Percentiles rank a stretch among this genome's conserved stretches.
Conservation (phyloP, 2,113 vertebrate species). For the Sus scrofa region DNA sequence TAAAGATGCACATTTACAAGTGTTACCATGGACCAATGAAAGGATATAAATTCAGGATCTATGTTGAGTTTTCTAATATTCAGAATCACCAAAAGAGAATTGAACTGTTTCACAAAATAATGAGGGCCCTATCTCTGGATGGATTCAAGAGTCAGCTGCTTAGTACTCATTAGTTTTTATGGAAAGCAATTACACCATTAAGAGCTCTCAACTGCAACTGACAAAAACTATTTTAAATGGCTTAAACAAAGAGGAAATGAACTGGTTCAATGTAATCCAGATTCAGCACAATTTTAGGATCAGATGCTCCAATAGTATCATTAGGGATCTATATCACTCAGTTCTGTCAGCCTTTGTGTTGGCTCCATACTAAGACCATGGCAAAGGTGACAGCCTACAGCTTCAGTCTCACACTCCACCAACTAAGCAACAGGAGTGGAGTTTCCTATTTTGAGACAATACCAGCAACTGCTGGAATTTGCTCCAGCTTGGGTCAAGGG, state of each 20-base stretch:
- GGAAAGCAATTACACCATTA: not conserved
- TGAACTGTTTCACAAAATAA: not conserved
- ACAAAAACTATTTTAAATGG: not conserved
- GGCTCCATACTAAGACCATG: not conserved
- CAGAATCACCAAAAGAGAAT: slow-evolving; percentile 2
- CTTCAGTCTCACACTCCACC: not conserved
- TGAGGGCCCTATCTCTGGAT: not conserved
- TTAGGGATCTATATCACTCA: not conserved
- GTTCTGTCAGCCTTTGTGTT: not conserved
- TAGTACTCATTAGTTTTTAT: not conserved
- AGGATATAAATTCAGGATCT: not conserved
- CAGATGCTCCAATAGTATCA: not conserved
- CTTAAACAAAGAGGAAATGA: not conserved
- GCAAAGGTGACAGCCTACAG: not conserved
- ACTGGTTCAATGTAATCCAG: not conserved
- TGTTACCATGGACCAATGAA: not conserved
- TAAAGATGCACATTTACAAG: not conserved
- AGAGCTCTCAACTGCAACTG: not conserved
- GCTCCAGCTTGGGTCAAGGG: not conserved
- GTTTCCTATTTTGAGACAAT: not conserved
- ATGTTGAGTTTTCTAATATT: not conserved
- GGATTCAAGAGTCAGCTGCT: not conserved
- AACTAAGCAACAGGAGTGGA: not conserved
- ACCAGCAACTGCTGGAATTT: not conserved
- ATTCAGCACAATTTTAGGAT: not conserved